Evolutionary conservation across 2,888 invertebrate genomes (phyloP).

Genomic region (Octodonta nipae): DNA sequence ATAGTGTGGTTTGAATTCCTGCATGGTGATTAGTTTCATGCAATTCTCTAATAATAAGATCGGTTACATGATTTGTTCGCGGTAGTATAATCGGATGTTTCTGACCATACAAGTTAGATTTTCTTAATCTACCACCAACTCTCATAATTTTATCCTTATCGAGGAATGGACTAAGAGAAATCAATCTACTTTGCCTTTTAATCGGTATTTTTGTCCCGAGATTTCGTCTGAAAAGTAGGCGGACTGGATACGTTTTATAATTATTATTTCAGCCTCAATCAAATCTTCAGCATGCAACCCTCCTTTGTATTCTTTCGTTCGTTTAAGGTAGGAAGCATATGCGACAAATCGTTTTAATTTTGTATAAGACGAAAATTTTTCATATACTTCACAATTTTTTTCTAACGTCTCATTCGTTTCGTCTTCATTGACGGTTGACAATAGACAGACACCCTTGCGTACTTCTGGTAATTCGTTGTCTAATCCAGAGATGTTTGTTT

Average conservation of each 20-base stretch:
- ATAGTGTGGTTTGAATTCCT: not conserved
- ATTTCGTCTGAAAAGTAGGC: conserved; percentile 1
- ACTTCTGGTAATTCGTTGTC: not conserved
- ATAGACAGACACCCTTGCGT: too few relatives aligned
- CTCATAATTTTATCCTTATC: not conserved
- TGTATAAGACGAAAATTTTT: not conserved
- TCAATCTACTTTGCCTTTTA: not conserved
- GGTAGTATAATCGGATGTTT: not conserved
- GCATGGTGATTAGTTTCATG: not conserved
- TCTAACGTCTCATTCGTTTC: too few relatives aligned
- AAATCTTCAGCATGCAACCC: not conserved
- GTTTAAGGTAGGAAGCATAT: not conserved
- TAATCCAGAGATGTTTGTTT: not conserved
- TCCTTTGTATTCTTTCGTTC: not conserved
- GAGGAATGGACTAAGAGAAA: not conserved
- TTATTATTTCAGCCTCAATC: not conserved
- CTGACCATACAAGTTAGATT: not conserved
- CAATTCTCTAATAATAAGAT: not conserved
- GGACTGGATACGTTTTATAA: not conserved
- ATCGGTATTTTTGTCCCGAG: not conserved
- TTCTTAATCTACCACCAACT: not conserved
- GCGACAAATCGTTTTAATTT: not conserved
- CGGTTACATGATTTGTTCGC: not conserved
- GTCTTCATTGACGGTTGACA: too few relatives aligned
- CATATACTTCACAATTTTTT: not conserved